Evolutionary conservation across 2,797 vertebrate genomes (phyloP).

Genomic region (Falco naumanni): DNA sequence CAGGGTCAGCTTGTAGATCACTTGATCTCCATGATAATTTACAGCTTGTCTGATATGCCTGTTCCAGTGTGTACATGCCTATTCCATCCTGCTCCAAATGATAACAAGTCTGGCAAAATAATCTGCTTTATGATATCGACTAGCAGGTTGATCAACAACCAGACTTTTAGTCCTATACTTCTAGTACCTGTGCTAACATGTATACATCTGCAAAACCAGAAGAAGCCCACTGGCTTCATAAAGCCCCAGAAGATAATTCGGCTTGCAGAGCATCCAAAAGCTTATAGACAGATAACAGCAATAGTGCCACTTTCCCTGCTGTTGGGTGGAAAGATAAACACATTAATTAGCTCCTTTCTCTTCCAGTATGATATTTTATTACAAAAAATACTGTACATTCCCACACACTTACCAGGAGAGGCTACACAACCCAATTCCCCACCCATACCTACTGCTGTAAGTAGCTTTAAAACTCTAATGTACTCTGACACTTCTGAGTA

Average conservation of each 20-base stretch:
- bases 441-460: not conserved
- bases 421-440: not conserved
- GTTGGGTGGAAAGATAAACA: not conserved
- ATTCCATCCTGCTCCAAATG: not conserved
- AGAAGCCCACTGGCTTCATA: not conserved
- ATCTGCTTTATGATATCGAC: not conserved
- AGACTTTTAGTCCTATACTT: not conserved
- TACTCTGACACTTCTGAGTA: not conserved
- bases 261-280: not conserved
- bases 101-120: not conserved
- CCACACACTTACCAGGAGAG: not conserved
- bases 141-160: not conserved
- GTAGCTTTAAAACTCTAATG: slow-evolving; percentile 8
- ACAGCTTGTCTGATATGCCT: not conserved
- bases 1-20: not conserved
- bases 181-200: not conserved
- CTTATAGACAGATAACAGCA: not conserved
- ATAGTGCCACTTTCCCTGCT: not conserved
- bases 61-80: not conserved
- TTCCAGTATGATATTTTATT: not conserved
- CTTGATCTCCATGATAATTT: not conserved
- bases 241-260: not conserved
- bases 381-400: not conserved
- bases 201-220: not conserved
- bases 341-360: not conserved